Base-by-base conservation (phyloP, 2,113 vertebrate species). In the Anoura caudifer region DNA sequence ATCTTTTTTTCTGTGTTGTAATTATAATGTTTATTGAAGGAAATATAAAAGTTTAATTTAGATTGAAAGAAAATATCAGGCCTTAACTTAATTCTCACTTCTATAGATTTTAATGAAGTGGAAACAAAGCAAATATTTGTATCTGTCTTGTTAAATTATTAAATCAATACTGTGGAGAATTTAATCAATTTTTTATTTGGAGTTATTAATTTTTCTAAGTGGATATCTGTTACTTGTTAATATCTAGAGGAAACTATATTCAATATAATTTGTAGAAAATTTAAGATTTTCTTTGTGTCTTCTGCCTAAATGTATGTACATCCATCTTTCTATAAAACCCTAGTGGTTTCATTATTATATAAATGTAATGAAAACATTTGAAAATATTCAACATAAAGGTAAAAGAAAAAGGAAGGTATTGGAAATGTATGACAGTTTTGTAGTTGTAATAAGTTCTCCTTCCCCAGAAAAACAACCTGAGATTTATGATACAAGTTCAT, bases 401-500 rank as follows among this genome's bases (percentile, higher is more conserved):
- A 87, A 72, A 95, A 20, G 0, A n/a, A 16, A 81, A 95, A 75
- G 14, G n/a, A 90, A 83, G 43, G 3, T 45, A 75, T 4, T 94
- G 50, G 15, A 95, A 73, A 43, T 86, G 83, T 31, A 83, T 47
- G 26, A 88, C 0, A 80, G 16, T 20, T 87, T 14, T 69, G 10
- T 41, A 61, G 28, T 54, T 91, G 59, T 47, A 94, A 81, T 94
- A 94, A 52, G 26, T 81, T 94, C 38, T 91, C 13, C 36, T 96
- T 93, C 97, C 28, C 50, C 67, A 91, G 89, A 81, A 96, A 96
- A 96, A 94, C 26, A 83, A 87, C 9, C 3, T 86, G 52, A 20
- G 45, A 73, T 77, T 92, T 96, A 94, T 93, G 83, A 91, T 80
- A 97, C 63, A 91, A 89, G 73, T 85, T 87, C 61, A 93, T 72